Base-by-base conservation (phyloP, 2,888 invertebrate genomes). In the Empis livida region DNA sequence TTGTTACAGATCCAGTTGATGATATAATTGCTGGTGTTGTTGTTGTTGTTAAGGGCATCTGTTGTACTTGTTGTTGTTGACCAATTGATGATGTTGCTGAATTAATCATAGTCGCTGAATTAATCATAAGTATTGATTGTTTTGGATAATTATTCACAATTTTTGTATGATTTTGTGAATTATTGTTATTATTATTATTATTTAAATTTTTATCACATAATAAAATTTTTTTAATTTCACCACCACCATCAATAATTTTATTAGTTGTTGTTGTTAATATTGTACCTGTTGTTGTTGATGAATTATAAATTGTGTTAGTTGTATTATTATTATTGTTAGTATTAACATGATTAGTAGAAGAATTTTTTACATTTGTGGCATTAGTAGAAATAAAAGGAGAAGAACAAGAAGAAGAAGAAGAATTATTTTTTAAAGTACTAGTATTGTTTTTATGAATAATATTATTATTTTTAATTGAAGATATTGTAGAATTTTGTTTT, bases 21-120 rank as follows among this genome's bases (percentile, higher is more conserved):
- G 64, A 59, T 16, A 42, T 42, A n/a, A 45, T 41, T 2, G 50
- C 50, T 23, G 52, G 45, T 16, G 47, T 37, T 17, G 52, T 56
- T 44, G 59, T 57, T 41, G 49, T 8, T 20, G 43, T 15, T 14
- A 15, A 45, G n/a, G 46, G 43, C 2, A 27, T 27, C 48, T 17
- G 16, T 39, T 10, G 49, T 35, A 14, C 41, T 46, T 20, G 45
- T 23, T 20, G 45, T 15, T 16, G 49, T 37, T 37, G 51, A 20
- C 30, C 52, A 39, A 17, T 17, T 17, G 47, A 46, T 46, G 51
- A 45, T 30, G 54, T 51, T 49, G 57, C 53, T 50, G 53, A 52
- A 53, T 54, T 54, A 47, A 54, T 46, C 52, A 55, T 47, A 50
- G 56, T 55, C 45, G 54, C 50, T 45, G 56, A 52, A 51, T 61